These are phyloP conservation scores for Pipa parva DNA, from an alignment of 2,113 vertebrate species.

Conservation along the genomic window DNA sequence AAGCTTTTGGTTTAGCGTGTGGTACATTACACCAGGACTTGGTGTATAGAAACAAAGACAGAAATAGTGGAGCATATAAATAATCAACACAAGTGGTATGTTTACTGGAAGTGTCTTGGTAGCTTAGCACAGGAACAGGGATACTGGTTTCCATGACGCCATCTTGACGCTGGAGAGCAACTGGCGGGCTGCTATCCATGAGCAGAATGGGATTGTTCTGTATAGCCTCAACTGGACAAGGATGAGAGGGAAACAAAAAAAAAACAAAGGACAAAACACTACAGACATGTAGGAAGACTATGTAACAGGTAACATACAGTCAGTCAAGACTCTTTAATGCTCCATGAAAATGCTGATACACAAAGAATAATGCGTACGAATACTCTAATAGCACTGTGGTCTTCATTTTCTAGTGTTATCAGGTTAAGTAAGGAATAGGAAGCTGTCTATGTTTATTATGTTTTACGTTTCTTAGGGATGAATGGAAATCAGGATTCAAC, in stretches of 20 bases:
- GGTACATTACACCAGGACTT: constrained; percentile 41
- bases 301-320: constrained; percentile 47
- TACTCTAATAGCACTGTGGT: background rate
- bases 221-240: constrained; percentile 85
- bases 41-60: constrained; percentile 46
- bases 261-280: constrained; percentile 61
- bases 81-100: constrained; percentile 79
- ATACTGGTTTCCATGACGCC: constrained; percentile 93
- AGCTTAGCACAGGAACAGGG: constrained; percentile 86
- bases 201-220: constrained; percentile 91
- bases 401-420: too few species aligned
- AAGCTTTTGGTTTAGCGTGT: constrained; percentile 50
- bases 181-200: constrained; percentile 71
- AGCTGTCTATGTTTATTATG: too few species aligned
- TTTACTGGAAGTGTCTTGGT: constrained; percentile 84
- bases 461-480: too few species aligned
- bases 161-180: constrained; percentile 71
- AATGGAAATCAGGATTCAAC: too few species aligned
- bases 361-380: background rate
- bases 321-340: constrained; percentile 4
- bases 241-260: constrained; percentile 55
- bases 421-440: too few species aligned
- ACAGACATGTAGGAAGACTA: constrained; percentile 67
- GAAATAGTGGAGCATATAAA: constrained; percentile 76
- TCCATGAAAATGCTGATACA: background rate